phyloP scores from a whole-genome alignment of 2,113 vertebrate genomes.

The Mustelus asterias region DNA sequence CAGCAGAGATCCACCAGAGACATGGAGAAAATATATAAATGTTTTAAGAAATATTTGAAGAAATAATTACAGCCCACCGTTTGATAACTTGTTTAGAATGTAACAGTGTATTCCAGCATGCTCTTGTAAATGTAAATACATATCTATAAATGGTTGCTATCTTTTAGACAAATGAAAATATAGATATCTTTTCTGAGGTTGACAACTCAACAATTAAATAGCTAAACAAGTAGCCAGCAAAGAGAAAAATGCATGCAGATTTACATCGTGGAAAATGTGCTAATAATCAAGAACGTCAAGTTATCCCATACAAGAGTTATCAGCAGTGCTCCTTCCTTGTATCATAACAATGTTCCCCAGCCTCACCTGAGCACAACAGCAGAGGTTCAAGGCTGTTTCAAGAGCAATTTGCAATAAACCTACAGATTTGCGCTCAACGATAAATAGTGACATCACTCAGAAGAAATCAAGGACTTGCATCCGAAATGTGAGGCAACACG shows the following conservation, averaged over 20 bases:
- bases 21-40: not conserved
- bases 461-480: not conserved
- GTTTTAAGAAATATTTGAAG: no score
- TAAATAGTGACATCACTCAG: slow-evolving; percentile 32
- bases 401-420: slow-evolving; percentile 17
- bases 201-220: not conserved
- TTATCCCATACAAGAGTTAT: not conserved
- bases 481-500: not conserved
- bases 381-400: slow-evolving; percentile 7
- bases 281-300: not conserved
- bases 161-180: not conserved
- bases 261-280: not conserved
- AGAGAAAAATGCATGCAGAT: not conserved
- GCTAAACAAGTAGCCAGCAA: not conserved
- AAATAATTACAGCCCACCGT: not conserved
- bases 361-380: not conserved
- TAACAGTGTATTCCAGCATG: not conserved
- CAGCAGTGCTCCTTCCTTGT: not conserved
- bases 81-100: no score
- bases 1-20: not conserved
- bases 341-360: not conserved
- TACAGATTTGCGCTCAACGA: not conserved
- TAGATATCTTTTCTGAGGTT: not conserved
- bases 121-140: not conserved
- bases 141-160: not conserved